These are phyloP conservation scores for Chloropsis hardwickii DNA, from an alignment of 2,113 vertebrate species.

Conservation along the genomic window DNA sequence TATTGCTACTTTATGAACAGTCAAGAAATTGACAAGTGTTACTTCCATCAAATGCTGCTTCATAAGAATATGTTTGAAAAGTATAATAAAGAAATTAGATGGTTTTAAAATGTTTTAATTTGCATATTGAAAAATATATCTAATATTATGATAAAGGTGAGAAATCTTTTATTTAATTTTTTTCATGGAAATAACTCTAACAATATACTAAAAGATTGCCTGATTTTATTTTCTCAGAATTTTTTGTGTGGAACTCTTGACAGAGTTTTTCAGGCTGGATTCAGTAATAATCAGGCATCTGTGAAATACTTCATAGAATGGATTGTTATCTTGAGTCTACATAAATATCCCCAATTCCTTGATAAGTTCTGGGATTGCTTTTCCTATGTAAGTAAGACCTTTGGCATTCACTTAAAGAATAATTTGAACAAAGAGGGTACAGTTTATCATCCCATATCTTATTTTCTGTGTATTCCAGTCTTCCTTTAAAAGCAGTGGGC, in stretches of 20 bases:
- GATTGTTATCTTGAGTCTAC: slow-evolving; percentile 85
- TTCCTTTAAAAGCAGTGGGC: not conserved
- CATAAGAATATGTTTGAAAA: not conserved
- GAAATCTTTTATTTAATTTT: not conserved
- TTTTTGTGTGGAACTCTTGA: slow-evolving; percentile 79
- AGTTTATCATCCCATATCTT: not conserved
- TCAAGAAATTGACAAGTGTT: not conserved
- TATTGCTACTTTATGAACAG: not conserved
- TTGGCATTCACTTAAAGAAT: not conserved
- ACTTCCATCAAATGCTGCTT: not conserved
- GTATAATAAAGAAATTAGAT: not conserved
- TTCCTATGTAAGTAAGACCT: slow-evolving; percentile 77
- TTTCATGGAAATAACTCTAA: not conserved
- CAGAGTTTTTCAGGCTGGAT: slow-evolving; percentile 84
- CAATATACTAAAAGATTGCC: not conserved
- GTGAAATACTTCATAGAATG: slow-evolving; percentile 94
- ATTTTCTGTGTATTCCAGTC: not conserved
- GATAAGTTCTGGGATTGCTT: slow-evolving; percentile 88
- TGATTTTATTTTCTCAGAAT: slow-evolving; percentile 71
- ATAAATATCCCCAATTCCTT: slow-evolving; percentile 80
- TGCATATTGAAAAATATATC: not conserved
- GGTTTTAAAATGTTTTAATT: not conserved
- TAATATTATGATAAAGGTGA: not conserved
- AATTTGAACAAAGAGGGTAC: not conserved
- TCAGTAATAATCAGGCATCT: slow-evolving; percentile 90